phyloP scores from a whole-genome alignment of 2,888 invertebrate genomes.

The Fragum sueziense region DNA sequence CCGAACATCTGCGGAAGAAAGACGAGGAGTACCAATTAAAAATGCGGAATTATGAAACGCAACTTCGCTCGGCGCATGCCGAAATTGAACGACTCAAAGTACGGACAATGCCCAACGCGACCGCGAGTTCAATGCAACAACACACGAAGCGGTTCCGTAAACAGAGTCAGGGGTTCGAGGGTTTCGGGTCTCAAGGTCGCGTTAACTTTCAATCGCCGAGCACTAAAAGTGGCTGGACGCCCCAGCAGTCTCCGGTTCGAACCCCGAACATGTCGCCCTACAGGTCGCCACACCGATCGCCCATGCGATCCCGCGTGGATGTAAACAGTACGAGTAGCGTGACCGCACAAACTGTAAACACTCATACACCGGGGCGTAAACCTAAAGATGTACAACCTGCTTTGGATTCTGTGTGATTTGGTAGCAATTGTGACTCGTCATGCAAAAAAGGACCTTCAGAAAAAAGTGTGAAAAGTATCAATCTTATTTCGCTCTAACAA shows the following conservation, averaged over 20 bases:
- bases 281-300: conserved; percentile 6
- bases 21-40: conserved; percentile 49
- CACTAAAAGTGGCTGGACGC: conserved; percentile 24
- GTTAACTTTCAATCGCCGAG: neutral
- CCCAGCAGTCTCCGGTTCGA: conserved; percentile 14
- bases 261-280: conserved; percentile 19
- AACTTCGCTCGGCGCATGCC: conserved; percentile 33
- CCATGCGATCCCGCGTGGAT: conserved; percentile 12
- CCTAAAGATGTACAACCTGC: neutral
- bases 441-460: too few relatives aligned
- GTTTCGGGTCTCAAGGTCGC: neutral
- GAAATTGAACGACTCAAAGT: conserved; percentile 52
- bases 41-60: conserved; percentile 43
- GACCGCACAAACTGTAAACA: neutral
- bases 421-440: too few relatives aligned
- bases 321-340: conserved; percentile 15
- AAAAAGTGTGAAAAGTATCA: too few relatives aligned
- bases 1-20: conserved; percentile 41
- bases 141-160: conserved; percentile 38
- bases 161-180: conserved; percentile 30
- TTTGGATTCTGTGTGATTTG: neutral
- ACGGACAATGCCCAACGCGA: conserved; percentile 42
- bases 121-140: conserved; percentile 43
- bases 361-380: neutral
- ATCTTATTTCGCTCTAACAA: too few relatives aligned